Evolutionary conservation across 1,140 invertebrate species (phyloP), one percentile per base, ranked within the genome.

Genomic region (Drosophila kohkoa): DNA sequence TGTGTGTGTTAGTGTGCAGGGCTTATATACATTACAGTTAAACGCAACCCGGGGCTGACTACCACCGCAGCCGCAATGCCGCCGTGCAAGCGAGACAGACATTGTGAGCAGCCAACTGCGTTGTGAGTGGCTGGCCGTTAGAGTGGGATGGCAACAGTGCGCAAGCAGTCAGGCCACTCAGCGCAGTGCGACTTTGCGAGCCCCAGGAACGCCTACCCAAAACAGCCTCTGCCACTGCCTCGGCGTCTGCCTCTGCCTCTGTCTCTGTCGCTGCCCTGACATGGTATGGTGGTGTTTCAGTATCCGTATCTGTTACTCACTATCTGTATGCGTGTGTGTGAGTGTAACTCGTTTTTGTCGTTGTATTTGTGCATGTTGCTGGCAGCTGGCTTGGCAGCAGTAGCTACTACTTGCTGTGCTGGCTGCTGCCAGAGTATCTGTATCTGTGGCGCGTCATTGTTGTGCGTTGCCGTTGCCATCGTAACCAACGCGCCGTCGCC

Each of bases 361-460:
- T 15, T 71, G 20, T 72, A 38, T 72, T n/a, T 41, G 32, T 62
- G 48, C 15, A 11, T 55, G 35, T 64, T 15, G 8, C 11, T 64
- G 38, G 75, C 75, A 78, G 82, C 81, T 79, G 68, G 77, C 58
- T 82, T 79, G 68, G 77, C 58, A 62, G 62, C 63, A 60, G 79
- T 72, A 79, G 76, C 59, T 76, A 43, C 55, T 68, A 81, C 63
- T 64, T 69, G 51, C 10, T 38, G 35, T 65, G 52, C 55, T 79
- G 82, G 80, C 74, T 78, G 80, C 77, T 71, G 81, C 82, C 83
- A 87, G 82, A 88, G 83, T 88, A 88, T 88, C 85, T 88, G 85
- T 88, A 88, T 88, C 83, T 88, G 83, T 83, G 85, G 85, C 83
- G 85, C 85, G 83, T 88, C 83, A 88, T 88, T 88, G 83, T 88